These are phyloP conservation scores for Aphis craccivora DNA, from an alignment of 1,140 invertebrate species.

Conservation along the genomic window DNA sequence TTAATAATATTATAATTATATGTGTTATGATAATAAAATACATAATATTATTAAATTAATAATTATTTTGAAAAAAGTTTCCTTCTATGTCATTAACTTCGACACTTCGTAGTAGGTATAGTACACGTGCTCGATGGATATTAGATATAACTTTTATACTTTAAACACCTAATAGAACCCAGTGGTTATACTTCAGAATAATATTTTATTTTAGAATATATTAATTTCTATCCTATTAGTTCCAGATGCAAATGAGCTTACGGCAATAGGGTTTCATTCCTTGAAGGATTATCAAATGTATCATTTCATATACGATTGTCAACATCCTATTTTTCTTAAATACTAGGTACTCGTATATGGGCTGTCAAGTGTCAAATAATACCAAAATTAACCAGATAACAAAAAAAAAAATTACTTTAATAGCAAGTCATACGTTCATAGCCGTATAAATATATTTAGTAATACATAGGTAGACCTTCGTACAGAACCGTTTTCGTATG, in stretches of 20 bases:
- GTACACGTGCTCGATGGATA: neutral
- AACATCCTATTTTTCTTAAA: neutral
- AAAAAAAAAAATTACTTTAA: neutral
- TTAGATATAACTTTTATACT: neutral
- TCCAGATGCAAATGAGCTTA: neutral
- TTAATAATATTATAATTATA: too few relatives aligned
- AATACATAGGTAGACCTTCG: too few relatives aligned
- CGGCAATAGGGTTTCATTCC: neutral
- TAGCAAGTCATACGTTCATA: too few relatives aligned
- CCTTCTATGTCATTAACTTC: neutral
- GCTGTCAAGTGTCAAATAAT: neutral
- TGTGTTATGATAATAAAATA: neutral
- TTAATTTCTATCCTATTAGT: neutral
- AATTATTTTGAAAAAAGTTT: neutral
- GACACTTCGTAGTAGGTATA: neutral
- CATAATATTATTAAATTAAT: neutral
- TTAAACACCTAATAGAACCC: neutral
- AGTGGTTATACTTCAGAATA: neutral
- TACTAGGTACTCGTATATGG: neutral
- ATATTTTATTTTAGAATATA: neutral
- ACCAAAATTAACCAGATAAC: neutral
- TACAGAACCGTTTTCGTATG: too few relatives aligned
- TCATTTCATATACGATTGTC: neutral
- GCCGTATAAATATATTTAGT: too few relatives aligned
- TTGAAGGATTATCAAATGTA: neutral